Conservation (phyloP, 2,797 vertebrate species). For the Leptoclinus maculatus region DNA sequence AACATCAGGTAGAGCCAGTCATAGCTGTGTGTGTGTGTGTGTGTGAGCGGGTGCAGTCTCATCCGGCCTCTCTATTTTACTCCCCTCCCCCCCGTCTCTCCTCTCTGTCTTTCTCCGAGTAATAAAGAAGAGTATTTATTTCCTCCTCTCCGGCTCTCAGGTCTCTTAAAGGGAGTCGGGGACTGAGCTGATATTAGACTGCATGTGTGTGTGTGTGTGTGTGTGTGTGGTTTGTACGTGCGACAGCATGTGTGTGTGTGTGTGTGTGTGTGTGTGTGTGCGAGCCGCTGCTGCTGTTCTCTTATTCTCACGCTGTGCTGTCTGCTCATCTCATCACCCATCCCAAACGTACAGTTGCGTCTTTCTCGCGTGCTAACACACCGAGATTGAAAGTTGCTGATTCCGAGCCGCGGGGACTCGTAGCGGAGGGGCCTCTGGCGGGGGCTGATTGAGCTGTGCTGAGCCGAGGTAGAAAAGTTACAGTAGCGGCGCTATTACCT, state of each 20-base stretch:
- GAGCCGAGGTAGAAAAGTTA: slow-evolving; percentile 82
- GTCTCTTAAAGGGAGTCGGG: slow-evolving; percentile 82
- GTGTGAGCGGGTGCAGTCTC: slow-evolving; percentile 42
- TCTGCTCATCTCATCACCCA: slow-evolving; percentile 80
- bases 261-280: slow-evolving; percentile 43
- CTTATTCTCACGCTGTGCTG: slow-evolving; percentile 63
- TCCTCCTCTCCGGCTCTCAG: slow-evolving; percentile 66
- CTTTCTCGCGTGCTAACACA: slow-evolving; percentile 78
- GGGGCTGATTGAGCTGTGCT: slow-evolving; percentile 82
- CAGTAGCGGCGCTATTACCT: slow-evolving; percentile 81
- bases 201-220: slow-evolving; percentile 37
- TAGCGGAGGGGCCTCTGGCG: slow-evolving; percentile 77
- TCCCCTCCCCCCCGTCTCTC: slow-evolving; percentile 46
- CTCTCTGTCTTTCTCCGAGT: slow-evolving; percentile 75
- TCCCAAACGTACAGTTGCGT: slow-evolving; percentile 82
- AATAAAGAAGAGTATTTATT: slow-evolving; percentile 87
- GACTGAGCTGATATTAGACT: slow-evolving; percentile 80
- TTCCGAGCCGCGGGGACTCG: slow-evolving; percentile 79
- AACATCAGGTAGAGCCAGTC: slow-evolving; percentile 64
- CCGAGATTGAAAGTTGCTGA: slow-evolving; percentile 83
- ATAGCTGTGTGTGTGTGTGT: slow-evolving; percentile 38
- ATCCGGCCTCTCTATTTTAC: slow-evolving; percentile 66
- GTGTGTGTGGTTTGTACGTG: slow-evolving; percentile 41
- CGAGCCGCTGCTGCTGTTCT: slow-evolving; percentile 33
- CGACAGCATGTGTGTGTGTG: slow-evolving; percentile 11